Conservation (phyloP, 2,113 vertebrate genomes). For the Malurus melanocephalus region DNA sequence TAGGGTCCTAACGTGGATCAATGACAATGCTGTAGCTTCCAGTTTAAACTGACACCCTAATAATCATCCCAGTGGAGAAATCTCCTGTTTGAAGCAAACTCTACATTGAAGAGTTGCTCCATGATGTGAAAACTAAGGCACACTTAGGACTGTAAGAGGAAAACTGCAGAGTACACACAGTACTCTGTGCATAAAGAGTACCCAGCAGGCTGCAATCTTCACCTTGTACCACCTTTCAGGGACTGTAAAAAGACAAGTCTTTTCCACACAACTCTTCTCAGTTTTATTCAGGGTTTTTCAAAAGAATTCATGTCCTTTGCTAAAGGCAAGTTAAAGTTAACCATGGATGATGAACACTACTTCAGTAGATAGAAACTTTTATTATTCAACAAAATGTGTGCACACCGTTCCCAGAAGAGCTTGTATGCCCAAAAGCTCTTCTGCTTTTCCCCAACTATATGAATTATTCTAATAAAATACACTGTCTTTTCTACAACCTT, state of each 20-base stretch:
- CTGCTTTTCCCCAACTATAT: background rate
- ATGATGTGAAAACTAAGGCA: background rate
- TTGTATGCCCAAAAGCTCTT: background rate
- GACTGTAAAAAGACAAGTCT: background rate
- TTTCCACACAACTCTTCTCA: background rate
- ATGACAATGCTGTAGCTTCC: background rate
- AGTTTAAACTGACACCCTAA: background rate
- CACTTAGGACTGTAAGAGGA: background rate
- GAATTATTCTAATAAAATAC: slow-evolving; percentile 2
- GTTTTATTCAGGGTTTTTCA: background rate
- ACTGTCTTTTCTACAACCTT: background rate
- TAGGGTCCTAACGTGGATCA: rapidly evolving
- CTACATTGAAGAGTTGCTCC: background rate
- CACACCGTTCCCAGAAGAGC: background rate
- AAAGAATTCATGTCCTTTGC: background rate
- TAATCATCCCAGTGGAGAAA: background rate
- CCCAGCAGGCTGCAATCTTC: background rate
- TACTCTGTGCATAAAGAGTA: background rate
- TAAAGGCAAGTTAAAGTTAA: slow-evolving; percentile 7
- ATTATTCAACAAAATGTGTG: background rate
- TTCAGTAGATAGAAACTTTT: background rate
- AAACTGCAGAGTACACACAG: background rate
- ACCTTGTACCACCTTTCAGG: background rate
- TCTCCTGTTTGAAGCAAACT: background rate
- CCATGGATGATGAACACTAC: background rate